These are phyloP conservation scores for Ammospiza nelsoni DNA, from an alignment of 2,113 vertebrate species.

Conservation along the genomic window DNA sequence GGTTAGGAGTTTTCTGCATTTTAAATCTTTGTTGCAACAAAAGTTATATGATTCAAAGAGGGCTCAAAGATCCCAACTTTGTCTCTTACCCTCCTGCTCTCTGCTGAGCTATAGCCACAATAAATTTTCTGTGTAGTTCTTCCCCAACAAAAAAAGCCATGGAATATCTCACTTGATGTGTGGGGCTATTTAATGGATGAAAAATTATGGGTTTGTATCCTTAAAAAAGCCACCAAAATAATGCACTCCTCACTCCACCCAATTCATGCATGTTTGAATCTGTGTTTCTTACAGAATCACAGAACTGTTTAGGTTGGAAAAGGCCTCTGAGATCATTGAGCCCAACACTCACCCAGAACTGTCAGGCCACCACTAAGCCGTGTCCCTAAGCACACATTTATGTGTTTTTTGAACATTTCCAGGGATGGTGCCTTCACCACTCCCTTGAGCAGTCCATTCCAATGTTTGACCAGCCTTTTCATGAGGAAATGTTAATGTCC, in stretches of 20 bases:
- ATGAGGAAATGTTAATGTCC: neutral
- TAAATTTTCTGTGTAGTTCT: neutral
- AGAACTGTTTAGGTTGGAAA: neutral
- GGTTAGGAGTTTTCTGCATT: neutral
- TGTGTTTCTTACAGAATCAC: neutral
- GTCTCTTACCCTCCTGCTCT: neutral
- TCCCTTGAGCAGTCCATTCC: neutral
- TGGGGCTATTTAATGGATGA: neutral
- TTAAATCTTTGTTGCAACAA: neutral
- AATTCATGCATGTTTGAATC: neutral
- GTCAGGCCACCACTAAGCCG: neutral
- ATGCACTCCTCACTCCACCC: neutral
- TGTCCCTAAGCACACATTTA: neutral
- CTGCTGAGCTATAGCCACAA: neutral
- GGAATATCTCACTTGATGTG: neutral
- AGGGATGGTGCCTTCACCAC: neutral
- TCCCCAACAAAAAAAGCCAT: fast-evolving
- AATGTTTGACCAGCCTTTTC: neutral
- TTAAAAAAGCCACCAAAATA: neutral
- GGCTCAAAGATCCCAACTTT: neutral
- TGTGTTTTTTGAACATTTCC: neutral
- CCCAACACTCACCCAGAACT: neutral
- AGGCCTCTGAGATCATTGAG: neutral
- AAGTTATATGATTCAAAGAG: neutral
- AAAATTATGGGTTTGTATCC: fast-evolving